Conservation (phyloP, 1,140 invertebrate genomes). For the Brachionus koreanus region DNA sequence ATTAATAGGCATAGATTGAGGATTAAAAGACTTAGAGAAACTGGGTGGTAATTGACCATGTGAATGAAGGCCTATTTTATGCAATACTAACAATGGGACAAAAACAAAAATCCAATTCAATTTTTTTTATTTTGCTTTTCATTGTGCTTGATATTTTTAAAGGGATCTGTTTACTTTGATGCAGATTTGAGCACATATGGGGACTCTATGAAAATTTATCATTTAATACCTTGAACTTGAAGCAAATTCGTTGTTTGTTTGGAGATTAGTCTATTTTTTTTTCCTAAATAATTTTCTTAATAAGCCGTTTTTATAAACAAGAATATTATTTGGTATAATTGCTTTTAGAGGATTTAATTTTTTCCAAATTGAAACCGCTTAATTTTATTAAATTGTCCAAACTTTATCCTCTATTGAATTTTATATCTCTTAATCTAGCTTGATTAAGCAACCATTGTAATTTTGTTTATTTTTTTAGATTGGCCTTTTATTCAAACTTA, state of each 20-base stretch:
- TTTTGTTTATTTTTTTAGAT: neutral
- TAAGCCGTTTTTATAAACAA: neutral
- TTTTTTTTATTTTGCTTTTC: neutral
- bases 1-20: neutral
- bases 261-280: constrained; percentile 4
- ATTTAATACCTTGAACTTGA: constrained; percentile 43
- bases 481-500: neutral
- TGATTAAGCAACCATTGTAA: neutral
- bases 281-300: neutral
- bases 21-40: neutral
- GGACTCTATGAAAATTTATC: neutral
- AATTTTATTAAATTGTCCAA: constrained; percentile 14
- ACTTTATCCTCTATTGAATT: neutral
- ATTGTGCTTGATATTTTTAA: neutral
- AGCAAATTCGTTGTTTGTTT: constrained; percentile 2
- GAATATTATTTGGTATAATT: neutral
- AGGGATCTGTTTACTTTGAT: neutral
- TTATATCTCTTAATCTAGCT: constrained; percentile 28
- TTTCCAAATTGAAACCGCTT: constrained; percentile 22
- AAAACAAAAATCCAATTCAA: neutral
- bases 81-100: neutral
- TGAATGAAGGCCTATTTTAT: neutral
- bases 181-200: neutral
- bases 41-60: constrained; percentile 2
- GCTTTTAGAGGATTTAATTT: constrained; percentile 37